Conservation (phyloP, 2,888 invertebrate genomes). For the Poecilobothrus nobilitatus region DNA sequence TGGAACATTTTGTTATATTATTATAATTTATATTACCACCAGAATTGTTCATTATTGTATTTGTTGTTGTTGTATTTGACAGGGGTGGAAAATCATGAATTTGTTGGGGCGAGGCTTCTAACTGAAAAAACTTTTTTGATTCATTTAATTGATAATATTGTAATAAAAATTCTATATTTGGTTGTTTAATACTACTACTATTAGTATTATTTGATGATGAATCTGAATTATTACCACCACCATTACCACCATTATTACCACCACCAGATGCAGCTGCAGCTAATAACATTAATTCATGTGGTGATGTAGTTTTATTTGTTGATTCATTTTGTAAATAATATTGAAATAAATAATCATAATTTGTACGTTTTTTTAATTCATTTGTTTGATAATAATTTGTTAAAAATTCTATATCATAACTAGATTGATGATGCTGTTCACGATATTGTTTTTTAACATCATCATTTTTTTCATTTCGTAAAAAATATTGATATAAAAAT, state of each 20-base stretch:
- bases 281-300: conserved; percentile 21
- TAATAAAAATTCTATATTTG: conserved; percentile 38
- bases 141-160: conserved; percentile 44
- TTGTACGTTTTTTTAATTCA: conserved; percentile 38
- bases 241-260: conserved; percentile 7
- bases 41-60: neutral
- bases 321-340: conserved; percentile 39
- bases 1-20: conserved; percentile 9
- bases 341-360: conserved; percentile 41
- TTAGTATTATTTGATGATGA: conserved; percentile 27
- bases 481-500: conserved; percentile 40
- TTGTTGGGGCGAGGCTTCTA: conserved; percentile 43
- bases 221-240: neutral
- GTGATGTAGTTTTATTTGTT: conserved; percentile 22
- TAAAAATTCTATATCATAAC: conserved; percentile 36
- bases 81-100: conserved; percentile 33
- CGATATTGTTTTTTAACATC: conserved; percentile 23
- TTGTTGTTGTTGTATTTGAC: neutral
- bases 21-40: neutral
- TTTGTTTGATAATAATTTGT: conserved; percentile 40
- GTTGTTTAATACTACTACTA: conserved; percentile 19
- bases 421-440: conserved; percentile 27
- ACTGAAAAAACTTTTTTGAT: conserved; percentile 45
- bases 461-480: conserved; percentile 36
- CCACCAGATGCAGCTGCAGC: conserved; percentile 21